Evolutionary conservation across 2,113 vertebrate genomes (phyloP).

Genomic region (Taurulus bubalis): DNA sequence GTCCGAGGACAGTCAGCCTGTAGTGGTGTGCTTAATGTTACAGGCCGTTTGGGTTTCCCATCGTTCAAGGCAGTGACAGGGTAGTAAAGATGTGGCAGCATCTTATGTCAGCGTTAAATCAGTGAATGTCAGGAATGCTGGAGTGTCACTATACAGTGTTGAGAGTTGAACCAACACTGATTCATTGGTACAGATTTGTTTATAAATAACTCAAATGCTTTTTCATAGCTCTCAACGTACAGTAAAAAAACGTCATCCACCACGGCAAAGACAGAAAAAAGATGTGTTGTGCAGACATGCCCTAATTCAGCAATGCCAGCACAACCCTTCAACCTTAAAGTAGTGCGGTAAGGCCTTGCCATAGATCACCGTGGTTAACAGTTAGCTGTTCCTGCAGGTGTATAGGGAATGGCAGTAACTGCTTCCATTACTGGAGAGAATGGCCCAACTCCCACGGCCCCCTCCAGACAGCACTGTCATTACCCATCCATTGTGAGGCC

Average conservation of each 20-base stretch:
- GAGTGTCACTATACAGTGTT: slow-evolving; percentile 56
- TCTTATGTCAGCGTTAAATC: slow-evolving; percentile 77
- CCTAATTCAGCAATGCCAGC: slow-evolving; percentile 70
- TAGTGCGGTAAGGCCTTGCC: slow-evolving; percentile 57
- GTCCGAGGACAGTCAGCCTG: slow-evolving; percentile 78
- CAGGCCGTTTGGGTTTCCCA: slow-evolving; percentile 79
- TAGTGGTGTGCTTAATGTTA: slow-evolving; percentile 81
- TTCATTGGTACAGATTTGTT: slow-evolving; percentile 60
- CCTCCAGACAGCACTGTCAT: slow-evolving; percentile 82
- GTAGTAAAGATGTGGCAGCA: slow-evolving; percentile 77
- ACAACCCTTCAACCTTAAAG: slow-evolving; percentile 67
- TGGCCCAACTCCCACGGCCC: slow-evolving; percentile 74
- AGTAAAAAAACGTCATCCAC: slow-evolving; percentile 27
- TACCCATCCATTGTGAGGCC: slow-evolving; percentile 82
- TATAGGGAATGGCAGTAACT: slow-evolving; percentile 79
- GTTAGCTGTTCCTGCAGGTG: slow-evolving; percentile 80
- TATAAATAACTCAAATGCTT: slow-evolving; percentile 51
- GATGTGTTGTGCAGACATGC: slow-evolving; percentile 48
- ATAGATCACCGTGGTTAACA: slow-evolving; percentile 79
- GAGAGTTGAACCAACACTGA: slow-evolving; percentile 44
- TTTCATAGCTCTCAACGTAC: slow-evolving; percentile 22
- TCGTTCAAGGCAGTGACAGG: slow-evolving; percentile 76
- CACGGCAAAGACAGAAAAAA: slow-evolving; percentile 26
- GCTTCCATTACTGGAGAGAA: slow-evolving; percentile 80
- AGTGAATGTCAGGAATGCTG: slow-evolving; percentile 67